These are phyloP conservation scores for Lypha dubia DNA, from an alignment of 2,888 invertebrate species.

Conservation along the genomic window DNA sequence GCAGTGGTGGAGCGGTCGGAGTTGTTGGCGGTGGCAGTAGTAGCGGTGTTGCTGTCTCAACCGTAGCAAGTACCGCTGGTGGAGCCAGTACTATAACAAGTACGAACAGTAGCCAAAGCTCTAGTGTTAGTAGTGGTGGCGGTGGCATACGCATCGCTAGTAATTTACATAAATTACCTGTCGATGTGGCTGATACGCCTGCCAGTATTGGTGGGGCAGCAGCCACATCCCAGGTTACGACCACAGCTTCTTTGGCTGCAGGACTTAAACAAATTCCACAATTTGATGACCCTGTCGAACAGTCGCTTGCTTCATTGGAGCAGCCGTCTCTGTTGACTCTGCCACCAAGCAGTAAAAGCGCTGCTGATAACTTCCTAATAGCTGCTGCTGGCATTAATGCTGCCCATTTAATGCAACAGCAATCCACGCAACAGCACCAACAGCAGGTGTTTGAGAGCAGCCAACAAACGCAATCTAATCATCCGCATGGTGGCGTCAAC, in stretches of 20 bases:
- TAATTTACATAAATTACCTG: conserved; percentile 79
- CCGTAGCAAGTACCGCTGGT: conserved; percentile 70
- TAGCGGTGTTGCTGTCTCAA: conserved; percentile 67
- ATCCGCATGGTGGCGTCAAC: conserved; percentile 59
- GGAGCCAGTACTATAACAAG: conserved; percentile 70
- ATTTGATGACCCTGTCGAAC: conserved; percentile 88
- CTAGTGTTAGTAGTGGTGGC: conserved; percentile 43
- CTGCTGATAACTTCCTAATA: conserved; percentile 80
- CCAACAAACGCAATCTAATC: conserved; percentile 60
- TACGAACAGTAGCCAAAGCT: conserved; percentile 64
- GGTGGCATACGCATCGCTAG: conserved; percentile 82
- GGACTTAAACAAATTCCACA: conserved; percentile 83
- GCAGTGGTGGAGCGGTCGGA: conserved; percentile 55
- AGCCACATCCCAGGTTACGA: conserved; percentile 73
- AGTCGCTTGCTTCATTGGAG: conserved; percentile 88
- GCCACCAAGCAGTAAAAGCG: conserved; percentile 73
- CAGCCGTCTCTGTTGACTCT: conserved; percentile 84
- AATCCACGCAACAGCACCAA: conserved; percentile 73
- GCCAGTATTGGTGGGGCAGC: conserved; percentile 74
- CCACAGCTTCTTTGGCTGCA: conserved; percentile 76
- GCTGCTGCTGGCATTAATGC: conserved; percentile 83
- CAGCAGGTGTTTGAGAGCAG: conserved; percentile 71
- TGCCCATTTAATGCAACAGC: conserved; percentile 82
- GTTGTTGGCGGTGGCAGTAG: conserved; percentile 60
- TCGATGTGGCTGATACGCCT: conserved; percentile 68